A percentile compares a stretch with the other conserved stretches of the same genome.
phyloP scores from a whole-genome alignment of 2,797 vertebrate genomes.

The Neopelma chrysocephalum region DNA sequence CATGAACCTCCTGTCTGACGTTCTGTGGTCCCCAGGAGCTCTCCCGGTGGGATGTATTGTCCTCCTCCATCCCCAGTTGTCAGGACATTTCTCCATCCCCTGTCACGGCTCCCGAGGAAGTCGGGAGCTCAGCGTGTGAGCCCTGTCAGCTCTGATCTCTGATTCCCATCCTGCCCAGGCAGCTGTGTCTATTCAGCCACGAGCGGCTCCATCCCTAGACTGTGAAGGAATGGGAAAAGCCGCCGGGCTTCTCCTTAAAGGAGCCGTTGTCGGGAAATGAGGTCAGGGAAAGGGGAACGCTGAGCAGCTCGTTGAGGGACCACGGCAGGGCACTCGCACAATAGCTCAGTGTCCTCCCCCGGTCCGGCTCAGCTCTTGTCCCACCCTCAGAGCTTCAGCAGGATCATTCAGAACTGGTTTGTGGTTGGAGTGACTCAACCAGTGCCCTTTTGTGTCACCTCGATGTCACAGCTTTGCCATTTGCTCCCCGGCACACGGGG shows the following conservation, averaged over 20 bases:
- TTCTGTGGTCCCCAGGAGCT: background rate
- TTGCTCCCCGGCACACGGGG: conserved; percentile 22
- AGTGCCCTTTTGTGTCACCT: conserved; percentile 1
- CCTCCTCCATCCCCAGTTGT: background rate
- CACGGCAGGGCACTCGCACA: conserved; percentile 26
- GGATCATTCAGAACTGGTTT: background rate
- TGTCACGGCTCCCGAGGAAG: background rate
- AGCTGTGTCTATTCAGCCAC: conserved; percentile 25
- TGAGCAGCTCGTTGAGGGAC: conserved; percentile 2
- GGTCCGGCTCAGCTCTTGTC: background rate
- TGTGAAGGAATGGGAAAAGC: conserved; percentile 25
- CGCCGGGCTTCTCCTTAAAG: background rate
- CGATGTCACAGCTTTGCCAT: background rate
- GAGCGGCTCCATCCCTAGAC: background rate
- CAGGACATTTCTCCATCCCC: background rate
- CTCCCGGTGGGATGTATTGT: background rate
- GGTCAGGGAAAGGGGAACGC: conserved; percentile 34
- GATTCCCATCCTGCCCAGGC: background rate
- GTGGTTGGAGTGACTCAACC: conserved; percentile 53
- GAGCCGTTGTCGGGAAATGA: conserved; percentile 5
- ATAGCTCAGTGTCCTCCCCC: conserved; percentile 54
- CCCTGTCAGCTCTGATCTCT: background rate
- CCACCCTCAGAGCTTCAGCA: conserved; percentile 21
- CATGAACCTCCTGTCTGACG: background rate
- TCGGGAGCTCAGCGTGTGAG: background rate